Evolutionary conservation across 2,113 vertebrate genomes (phyloP).

Genomic region (Centrocercus urophasianus): DNA sequence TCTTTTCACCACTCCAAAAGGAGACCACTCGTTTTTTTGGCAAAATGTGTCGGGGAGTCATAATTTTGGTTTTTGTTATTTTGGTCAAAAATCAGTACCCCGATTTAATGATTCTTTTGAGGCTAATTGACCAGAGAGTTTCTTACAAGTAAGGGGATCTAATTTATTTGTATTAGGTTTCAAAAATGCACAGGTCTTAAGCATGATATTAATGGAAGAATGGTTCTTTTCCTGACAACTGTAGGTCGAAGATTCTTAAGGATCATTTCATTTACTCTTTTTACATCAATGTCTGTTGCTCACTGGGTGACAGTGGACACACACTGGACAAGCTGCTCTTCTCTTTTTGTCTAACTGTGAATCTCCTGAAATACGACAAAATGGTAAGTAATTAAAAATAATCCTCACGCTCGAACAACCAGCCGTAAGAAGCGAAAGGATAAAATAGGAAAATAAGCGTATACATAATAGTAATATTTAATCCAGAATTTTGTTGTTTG

Average conservation of each 20-base stretch:
- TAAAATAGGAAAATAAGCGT: neutral
- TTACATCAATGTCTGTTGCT: conserved; percentile 89
- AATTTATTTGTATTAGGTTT: neutral
- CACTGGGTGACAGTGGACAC: conserved; percentile 86
- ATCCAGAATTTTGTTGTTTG: neutral
- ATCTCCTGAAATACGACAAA: conserved; percentile 82
- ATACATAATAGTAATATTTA: neutral
- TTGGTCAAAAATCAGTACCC: neutral
- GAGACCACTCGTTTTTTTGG: neutral
- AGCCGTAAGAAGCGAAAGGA: neutral
- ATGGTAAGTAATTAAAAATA: conserved; percentile 72
- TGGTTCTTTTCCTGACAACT: neutral
- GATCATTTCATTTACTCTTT: conserved; percentile 90
- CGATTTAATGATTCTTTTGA: conserved; percentile 12
- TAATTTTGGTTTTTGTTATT: neutral
- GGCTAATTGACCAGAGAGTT: neutral
- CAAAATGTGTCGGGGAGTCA: neutral
- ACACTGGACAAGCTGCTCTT: conserved; percentile 88
- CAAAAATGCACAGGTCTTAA: neutral
- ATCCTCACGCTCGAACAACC: neutral
- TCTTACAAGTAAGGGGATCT: neutral
- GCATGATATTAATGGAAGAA: neutral
- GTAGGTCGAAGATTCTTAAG: conserved; percentile 86
- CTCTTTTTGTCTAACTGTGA: conserved; percentile 88
- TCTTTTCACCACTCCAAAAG: neutral